Evolutionary conservation across 1,140 invertebrate species (phyloP).

Genomic region (Drosophila ananassae): DNA sequence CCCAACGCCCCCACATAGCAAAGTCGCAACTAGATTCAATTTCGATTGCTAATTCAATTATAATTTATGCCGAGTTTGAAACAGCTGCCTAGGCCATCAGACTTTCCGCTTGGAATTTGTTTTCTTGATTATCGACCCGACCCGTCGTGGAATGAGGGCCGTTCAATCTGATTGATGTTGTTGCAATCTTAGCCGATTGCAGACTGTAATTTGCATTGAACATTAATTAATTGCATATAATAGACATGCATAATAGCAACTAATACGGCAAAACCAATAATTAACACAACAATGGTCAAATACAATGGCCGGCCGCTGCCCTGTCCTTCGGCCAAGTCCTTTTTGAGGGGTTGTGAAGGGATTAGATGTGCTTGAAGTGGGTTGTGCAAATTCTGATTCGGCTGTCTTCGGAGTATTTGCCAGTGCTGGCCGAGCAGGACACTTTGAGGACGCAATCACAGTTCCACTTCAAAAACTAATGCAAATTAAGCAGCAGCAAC

Average conservation of each 20-base stretch:
- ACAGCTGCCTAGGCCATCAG: conserved; percentile 35
- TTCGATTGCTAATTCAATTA: conserved; percentile 57
- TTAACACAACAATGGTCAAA: conserved; percentile 70
- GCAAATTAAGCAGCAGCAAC: conserved; percentile 48
- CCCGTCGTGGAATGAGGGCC: conserved; percentile 7
- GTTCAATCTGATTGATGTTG: conserved; percentile 50
- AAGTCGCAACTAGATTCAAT: conserved; percentile 23
- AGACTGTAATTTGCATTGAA: conserved; percentile 75
- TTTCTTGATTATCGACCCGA: conserved; percentile 21
- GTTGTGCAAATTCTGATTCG: conserved; percentile 35
- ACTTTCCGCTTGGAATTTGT: conserved; percentile 37
- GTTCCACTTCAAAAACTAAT: conserved; percentile 42
- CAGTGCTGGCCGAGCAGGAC: conserved; percentile 25
- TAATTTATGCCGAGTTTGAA: conserved; percentile 47
- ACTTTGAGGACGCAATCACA: conserved; percentile 37
- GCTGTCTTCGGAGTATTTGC: conserved; percentile 21
- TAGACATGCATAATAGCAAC: conserved; percentile 37
- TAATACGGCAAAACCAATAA: conserved; percentile 71
- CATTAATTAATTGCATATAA: conserved; percentile 80
- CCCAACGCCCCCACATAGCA: neutral
- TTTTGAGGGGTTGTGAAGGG: conserved; percentile 47
- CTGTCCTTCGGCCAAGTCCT: conserved; percentile 13
- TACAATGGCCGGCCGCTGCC: conserved; percentile 39
- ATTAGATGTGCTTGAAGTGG: conserved; percentile 55
- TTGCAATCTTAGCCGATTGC: conserved; percentile 26